Conservation (phyloP, 2,797 vertebrate genomes). For the Gymnopithys bicolor region DNA sequence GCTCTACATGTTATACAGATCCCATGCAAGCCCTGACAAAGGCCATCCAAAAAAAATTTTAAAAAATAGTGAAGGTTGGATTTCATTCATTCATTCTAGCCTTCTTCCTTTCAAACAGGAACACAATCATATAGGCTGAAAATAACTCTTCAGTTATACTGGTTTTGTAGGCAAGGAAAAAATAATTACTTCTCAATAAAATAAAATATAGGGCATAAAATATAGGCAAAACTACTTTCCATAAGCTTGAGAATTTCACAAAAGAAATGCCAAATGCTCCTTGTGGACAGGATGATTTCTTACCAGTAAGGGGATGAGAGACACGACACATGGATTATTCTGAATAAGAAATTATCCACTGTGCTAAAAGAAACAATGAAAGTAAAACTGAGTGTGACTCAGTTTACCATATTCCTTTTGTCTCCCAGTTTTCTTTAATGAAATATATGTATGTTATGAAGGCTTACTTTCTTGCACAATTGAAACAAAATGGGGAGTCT, state of each 20-base stretch:
- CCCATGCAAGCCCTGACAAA: background rate
- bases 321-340: background rate
- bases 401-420: background rate
- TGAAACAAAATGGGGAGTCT: background rate
- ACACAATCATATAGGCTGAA: background rate
- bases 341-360: background rate
- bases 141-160: background rate
- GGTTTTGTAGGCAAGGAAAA: background rate
- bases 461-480: background rate
- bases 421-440: background rate
- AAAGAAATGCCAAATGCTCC: background rate
- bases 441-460: background rate
- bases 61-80: background rate
- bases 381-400: fast-evolving
- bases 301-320: background rate
- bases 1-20: background rate
- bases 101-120: background rate
- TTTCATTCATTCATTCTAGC: background rate
- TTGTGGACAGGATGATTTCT: background rate
- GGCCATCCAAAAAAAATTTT: fast-evolving
- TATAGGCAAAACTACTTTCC: background rate
- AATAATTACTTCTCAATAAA: background rate
- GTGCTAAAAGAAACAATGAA: background rate
- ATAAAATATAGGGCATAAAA: background rate
- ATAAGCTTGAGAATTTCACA: background rate